A percentile compares a stretch with the other conserved stretches of the same genome.
phyloP scores from a whole-genome alignment of 2,888 invertebrate species.

The Oligia strigilis region DNA sequence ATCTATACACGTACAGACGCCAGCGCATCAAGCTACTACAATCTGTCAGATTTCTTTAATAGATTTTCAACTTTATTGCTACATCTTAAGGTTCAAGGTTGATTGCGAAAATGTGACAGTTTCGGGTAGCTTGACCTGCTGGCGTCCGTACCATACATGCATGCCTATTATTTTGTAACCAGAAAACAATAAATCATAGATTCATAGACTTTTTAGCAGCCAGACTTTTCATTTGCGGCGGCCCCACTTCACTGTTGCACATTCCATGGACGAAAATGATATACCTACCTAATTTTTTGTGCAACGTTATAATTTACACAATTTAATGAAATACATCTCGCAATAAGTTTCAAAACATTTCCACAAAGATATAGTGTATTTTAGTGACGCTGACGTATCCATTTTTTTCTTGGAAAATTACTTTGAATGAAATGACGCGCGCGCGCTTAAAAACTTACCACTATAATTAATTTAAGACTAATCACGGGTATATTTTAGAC shows the following conservation, averaged over 20 bases:
- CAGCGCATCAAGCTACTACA: no score
- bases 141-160: no score
- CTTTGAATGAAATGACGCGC: slow-evolving; percentile 43
- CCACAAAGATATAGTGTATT: slow-evolving; percentile 22
- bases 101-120: no score
- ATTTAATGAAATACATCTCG: slow-evolving; percentile 27
- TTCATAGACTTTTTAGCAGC: background rate
- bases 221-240: no score
- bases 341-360: slow-evolving; percentile 48
- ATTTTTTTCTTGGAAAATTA: slow-evolving; percentile 1
- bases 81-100: no score
- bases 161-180: background rate
- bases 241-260: background rate
- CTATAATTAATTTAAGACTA: background rate
- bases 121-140: no score
- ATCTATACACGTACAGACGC: no score
- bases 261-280: background rate
- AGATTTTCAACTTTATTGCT: no score
- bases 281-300: no score
- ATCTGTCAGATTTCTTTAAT: no score
- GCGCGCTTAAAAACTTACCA: slow-evolving; percentile 37
- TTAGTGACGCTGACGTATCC: slow-evolving; percentile 11
- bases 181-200: background rate
- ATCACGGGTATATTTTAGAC: background rate
- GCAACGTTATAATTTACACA: slow-evolving; percentile 34